These are phyloP conservation scores for Vulpes lagopus DNA, from an alignment of 2,113 vertebrate genomes.

Conservation along the genomic window DNA sequence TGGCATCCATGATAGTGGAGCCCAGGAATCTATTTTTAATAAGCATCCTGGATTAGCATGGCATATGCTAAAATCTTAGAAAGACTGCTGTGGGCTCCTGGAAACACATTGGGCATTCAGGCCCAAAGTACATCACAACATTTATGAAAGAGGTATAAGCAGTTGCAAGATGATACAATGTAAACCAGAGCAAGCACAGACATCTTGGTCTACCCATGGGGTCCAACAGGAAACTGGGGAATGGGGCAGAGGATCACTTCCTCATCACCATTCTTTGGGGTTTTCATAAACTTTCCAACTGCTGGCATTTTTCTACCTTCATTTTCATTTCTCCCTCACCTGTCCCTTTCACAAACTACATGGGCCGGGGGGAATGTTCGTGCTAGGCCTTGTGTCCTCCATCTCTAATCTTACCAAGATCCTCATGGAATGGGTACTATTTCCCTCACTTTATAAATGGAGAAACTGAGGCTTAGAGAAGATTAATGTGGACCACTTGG, in stretches of 20 bases:
- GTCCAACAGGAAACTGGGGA: not conserved
- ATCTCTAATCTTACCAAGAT: not conserved
- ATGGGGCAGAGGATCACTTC: not conserved
- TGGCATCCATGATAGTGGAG: not conserved
- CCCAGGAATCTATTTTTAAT: not conserved
- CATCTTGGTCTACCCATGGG: not conserved
- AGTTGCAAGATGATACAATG: not conserved
- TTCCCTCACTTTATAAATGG: conserved; percentile 2
- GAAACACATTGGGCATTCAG: not conserved
- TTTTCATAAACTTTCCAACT: not conserved
- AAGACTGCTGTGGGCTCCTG: not conserved
- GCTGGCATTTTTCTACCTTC: not conserved
- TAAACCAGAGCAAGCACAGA: not conserved
- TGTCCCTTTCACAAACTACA: not conserved
- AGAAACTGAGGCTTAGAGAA: not conserved
- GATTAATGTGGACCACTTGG: not conserved
- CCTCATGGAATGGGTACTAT: not conserved
- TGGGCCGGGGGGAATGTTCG: not conserved
- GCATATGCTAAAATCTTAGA: not conserved
- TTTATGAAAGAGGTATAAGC: not conserved
- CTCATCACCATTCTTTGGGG: not conserved
- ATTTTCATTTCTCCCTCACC: not conserved
- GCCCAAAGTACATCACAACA: not conserved
- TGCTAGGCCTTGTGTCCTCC: not conserved
- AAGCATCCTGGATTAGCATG: not conserved